These are phyloP conservation scores for Anguilla pacifica DNA, from an alignment of 2,797 vertebrate genomes.

Conservation along the genomic window DNA sequence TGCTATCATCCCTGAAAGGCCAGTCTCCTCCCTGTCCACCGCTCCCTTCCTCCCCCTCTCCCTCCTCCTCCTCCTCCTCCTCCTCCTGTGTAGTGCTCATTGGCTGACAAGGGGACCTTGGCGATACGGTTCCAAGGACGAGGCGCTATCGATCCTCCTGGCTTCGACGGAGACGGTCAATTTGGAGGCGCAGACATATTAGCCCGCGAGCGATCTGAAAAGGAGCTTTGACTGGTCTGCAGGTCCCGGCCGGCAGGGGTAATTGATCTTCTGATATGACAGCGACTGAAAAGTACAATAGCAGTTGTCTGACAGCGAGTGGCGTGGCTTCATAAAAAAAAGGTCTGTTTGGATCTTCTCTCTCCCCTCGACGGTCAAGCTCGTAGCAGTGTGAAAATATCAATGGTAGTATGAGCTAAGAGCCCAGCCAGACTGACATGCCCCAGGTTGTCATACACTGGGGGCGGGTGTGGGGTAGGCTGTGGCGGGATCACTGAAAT, in stretches of 20 bases:
- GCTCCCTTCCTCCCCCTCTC: no score
- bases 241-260: neutral
- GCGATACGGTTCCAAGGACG: slow-evolving; percentile 8
- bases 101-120: slow-evolving; percentile 1
- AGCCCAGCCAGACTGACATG: neutral
- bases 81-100: neutral
- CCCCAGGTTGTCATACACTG: neutral
- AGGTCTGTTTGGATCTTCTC: neutral
- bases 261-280: slow-evolving; percentile 21
- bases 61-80: neutral
- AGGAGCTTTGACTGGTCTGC: neutral
- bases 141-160: slow-evolving; percentile 2
- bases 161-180: neutral
- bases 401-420: neutral
- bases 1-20: neutral
- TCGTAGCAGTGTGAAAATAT: neutral
- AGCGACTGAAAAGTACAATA: neutral
- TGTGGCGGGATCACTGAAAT: neutral
- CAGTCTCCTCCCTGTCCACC: neutral
- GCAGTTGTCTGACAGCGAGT: neutral
- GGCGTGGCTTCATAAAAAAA: neutral
- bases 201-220: slow-evolving; percentile 6
- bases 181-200: slow-evolving; percentile 2
- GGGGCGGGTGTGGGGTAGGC: neutral
- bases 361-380: neutral